phyloP scores from a whole-genome alignment of 2,888 invertebrate species.

The Creontiades dilutus region DNA sequence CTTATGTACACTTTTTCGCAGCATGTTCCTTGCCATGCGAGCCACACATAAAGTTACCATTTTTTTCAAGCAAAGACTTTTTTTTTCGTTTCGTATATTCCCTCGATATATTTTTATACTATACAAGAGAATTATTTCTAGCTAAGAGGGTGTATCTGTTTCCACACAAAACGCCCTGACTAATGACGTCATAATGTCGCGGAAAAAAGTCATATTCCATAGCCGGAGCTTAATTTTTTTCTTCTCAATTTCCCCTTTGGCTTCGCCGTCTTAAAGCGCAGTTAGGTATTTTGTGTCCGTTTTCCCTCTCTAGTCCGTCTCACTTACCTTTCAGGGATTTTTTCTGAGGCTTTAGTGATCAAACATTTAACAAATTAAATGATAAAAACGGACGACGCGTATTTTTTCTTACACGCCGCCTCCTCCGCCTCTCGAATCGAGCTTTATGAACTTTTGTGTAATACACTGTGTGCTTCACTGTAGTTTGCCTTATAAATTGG shows the following conservation, averaged over 20 bases:
- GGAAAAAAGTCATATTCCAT: neutral
- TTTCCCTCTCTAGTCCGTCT: neutral
- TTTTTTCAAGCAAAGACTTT: too few species aligned
- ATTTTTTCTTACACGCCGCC: neutral
- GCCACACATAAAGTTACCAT: too few species aligned
- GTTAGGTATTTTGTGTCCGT: neutral
- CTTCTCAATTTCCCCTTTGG: neutral
- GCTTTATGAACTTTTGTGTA: neutral
- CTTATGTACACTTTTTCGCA: too few species aligned
- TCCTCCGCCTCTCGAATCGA: conserved; percentile 23
- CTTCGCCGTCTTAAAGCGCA: neutral
- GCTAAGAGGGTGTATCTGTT: too few species aligned
- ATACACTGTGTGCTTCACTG: neutral
- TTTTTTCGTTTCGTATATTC: too few species aligned
- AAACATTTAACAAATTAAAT: conserved; percentile 48
- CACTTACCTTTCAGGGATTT: conserved; percentile 20
- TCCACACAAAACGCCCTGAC: neutral
- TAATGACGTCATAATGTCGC: neutral
- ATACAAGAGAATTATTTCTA: too few species aligned
- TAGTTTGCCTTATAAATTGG: too few species aligned
- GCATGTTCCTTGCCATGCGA: too few species aligned
- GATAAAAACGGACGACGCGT: neutral
- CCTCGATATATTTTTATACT: too few species aligned
- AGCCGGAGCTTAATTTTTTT: neutral
- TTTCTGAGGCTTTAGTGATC: conserved; percentile 43